Percentiles rank a stretch among this genome's conserved stretches.
phyloP scores from a whole-genome alignment of 2,888 invertebrate genomes.

The Tenthredo mesomela region DNA sequence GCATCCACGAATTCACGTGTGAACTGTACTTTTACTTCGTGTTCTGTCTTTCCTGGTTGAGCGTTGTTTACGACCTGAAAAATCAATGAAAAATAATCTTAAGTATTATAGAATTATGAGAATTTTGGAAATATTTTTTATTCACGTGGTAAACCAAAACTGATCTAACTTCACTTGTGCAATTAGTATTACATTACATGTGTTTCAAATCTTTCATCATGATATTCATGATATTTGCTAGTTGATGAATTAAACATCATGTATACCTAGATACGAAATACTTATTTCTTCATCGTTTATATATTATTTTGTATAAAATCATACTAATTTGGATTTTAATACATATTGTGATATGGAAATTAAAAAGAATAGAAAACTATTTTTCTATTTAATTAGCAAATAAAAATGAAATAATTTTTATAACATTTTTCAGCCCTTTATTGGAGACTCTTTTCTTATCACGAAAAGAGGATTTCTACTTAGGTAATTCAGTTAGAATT shows the following conservation, averaged over 20 bases:
- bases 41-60: conserved; percentile 59
- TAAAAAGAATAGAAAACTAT: too few species aligned
- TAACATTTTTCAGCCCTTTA: too few species aligned
- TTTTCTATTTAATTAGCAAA: too few species aligned
- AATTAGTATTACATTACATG: background rate
- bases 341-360: too few species aligned
- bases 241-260: too few species aligned
- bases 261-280: too few species aligned
- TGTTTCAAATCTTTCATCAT: background rate
- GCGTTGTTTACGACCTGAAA: conserved; percentile 38
- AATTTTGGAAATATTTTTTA: background rate
- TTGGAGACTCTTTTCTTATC: too few species aligned
- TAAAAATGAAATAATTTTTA: too few species aligned
- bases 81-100: background rate
- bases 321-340: too few species aligned
- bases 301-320: too few species aligned
- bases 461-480: background rate
- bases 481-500: background rate
- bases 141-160: background rate
- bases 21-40: conserved; percentile 72
- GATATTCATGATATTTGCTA: too few species aligned
- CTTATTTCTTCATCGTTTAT: too few species aligned
- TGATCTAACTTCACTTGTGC: background rate
- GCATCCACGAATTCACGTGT: conserved; percentile 71
- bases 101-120: background rate